These are phyloP conservation scores for Vesta saturnalis DNA, from an alignment of 2,888 invertebrate genomes.

Conservation along the genomic window DNA sequence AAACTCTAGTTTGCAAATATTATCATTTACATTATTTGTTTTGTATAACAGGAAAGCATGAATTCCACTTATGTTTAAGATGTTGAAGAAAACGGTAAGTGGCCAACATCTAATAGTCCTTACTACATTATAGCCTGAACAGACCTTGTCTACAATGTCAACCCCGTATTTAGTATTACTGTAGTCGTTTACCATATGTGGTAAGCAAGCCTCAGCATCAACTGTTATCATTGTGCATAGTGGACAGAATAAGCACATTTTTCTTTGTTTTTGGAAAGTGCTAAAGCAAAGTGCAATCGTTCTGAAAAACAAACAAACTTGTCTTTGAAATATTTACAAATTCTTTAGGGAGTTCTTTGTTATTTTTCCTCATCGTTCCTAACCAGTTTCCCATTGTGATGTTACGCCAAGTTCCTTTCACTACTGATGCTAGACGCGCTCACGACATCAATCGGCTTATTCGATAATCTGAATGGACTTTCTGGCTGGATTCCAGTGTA, in stretches of 20 bases:
- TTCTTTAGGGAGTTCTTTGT: slow-evolving; percentile 10
- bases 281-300: slow-evolving; percentile 6
- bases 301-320: slow-evolving; percentile 10
- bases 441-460: slow-evolving; percentile 26
- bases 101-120: slow-evolving; percentile 12
- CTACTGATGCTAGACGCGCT: slow-evolving; percentile 19
- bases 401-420: slow-evolving; percentile 39
- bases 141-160: slow-evolving; percentile 10
- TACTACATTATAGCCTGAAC: background rate
- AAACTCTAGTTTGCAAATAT: background rate
- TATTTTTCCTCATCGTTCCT: slow-evolving; percentile 15
- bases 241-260: slow-evolving; percentile 12
- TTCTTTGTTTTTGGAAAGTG: slow-evolving; percentile 17
- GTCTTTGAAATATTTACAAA: background rate
- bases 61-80: background rate
- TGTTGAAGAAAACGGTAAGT: slow-evolving; percentile 2
- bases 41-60: slow-evolving; percentile 14
- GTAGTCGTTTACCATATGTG: slow-evolving; percentile 5
- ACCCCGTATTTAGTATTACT: slow-evolving; percentile 17
- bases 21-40: background rate
- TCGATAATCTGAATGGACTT: slow-evolving; percentile 27
- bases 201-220: background rate
- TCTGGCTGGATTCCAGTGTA: slow-evolving; percentile 40
- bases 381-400: slow-evolving; percentile 33
- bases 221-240: slow-evolving; percentile 19